A percentile compares a stretch with the other conserved stretches of the same genome.
Evolutionary conservation across 2,888 invertebrate genomes (phyloP).

Genomic region (Eristalis arbustorum): DNA sequence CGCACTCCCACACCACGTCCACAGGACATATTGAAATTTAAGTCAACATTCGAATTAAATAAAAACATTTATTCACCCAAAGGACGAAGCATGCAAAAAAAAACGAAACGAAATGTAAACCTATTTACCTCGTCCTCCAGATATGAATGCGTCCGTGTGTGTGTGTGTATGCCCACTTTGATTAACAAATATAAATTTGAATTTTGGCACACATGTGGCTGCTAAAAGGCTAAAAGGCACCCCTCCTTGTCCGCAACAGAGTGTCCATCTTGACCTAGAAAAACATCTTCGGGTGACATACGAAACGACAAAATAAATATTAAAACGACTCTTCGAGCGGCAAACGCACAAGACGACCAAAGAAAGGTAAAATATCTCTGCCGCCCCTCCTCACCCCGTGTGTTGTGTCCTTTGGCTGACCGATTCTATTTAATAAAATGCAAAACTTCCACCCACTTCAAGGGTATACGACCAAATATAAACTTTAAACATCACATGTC

Average conservation of each 20-base stretch:
- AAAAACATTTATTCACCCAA: constrained; percentile 42
- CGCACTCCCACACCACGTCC: background rate
- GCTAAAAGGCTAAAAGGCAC: constrained; percentile 24
- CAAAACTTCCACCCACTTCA: background rate
- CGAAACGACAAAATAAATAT: constrained; percentile 59
- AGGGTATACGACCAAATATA: constrained; percentile 15
- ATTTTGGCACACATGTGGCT: constrained; percentile 62
- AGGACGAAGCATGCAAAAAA: background rate
- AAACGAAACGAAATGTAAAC: constrained; percentile 8
- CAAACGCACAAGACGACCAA: background rate
- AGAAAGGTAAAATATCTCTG: constrained; percentile 17
- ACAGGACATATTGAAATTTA: constrained; percentile 46
- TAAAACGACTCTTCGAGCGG: constrained; percentile 17
- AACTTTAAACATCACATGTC: constrained; percentile 56
- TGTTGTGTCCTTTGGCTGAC: constrained; percentile 5
- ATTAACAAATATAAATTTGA: constrained; percentile 59
- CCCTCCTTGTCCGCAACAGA: background rate
- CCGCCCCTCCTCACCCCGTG: background rate
- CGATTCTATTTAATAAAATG: constrained; percentile 30
- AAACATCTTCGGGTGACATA: constrained; percentile 63
- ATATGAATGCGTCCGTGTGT: background rate
- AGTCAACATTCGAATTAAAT: constrained; percentile 56
- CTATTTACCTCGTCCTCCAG: constrained; percentile 6
- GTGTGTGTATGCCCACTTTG: constrained; percentile 27
- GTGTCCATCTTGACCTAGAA: constrained; percentile 61